phyloP scores from a whole-genome alignment of 2,797 vertebrate genomes.

The Enteromius trimaculatus region DNA sequence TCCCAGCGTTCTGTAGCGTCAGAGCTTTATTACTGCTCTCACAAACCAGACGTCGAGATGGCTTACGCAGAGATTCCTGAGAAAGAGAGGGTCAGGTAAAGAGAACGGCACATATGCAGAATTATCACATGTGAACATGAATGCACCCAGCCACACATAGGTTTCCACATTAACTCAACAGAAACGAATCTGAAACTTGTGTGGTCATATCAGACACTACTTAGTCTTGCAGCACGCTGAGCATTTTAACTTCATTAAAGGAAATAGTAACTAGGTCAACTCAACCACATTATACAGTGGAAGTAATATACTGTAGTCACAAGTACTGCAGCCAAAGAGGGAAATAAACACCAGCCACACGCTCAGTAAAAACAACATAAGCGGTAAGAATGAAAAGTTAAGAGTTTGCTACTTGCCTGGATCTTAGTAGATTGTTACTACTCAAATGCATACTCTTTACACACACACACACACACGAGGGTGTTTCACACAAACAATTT shows the following conservation, averaged over 20 bases:
- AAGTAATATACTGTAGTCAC: neutral
- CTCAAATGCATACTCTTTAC: neutral
- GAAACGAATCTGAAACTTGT: constrained; percentile 5
- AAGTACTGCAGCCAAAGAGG: neutral
- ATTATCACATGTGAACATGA: neutral
- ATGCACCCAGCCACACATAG: constrained; percentile 1
- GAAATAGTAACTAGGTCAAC: constrained; percentile 11
- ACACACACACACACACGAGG: neutral
- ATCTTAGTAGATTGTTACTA: neutral
- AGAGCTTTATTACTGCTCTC: constrained; percentile 91
- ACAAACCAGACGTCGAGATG: constrained; percentile 89
- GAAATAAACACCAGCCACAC: neutral
- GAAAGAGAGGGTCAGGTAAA: constrained; percentile 1
- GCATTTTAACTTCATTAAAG: constrained; percentile 5
- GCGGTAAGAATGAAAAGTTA: neutral
- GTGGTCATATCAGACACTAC: neutral
- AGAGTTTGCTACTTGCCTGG: neutral
- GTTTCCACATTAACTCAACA: neutral
- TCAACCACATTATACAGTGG: constrained; percentile 24
- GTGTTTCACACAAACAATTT: neutral
- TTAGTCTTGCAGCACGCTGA: neutral
- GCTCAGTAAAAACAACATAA: too few species aligned
- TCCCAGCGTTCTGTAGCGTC: constrained; percentile 89
- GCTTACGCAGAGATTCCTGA: constrained; percentile 89
- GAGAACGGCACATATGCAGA: neutral